phyloP scores from a whole-genome alignment of 2,888 invertebrate species.

The Andrena hattorfiana region DNA sequence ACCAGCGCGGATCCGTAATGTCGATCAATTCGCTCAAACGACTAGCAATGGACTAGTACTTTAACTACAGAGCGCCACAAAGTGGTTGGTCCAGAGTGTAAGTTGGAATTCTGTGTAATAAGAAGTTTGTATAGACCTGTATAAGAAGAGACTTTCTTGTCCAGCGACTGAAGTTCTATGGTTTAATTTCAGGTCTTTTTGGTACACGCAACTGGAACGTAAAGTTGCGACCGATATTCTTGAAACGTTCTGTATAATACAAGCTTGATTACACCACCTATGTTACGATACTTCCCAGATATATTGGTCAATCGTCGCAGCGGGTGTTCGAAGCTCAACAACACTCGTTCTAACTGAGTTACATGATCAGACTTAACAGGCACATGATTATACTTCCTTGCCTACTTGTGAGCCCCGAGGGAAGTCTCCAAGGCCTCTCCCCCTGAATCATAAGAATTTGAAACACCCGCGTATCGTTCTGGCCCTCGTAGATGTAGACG shows the following conservation, averaged over 20 bases:
- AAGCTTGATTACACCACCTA: background rate
- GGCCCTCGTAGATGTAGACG: slow-evolving; percentile 60
- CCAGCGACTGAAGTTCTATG: too few species aligned
- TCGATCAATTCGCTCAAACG: too few species aligned
- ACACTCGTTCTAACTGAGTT: background rate
- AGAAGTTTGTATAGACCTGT: too few species aligned
- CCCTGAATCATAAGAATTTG: slow-evolving; percentile 16
- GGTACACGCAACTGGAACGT: too few species aligned
- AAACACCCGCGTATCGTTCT: background rate
- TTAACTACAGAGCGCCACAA: too few species aligned
- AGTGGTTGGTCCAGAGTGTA: too few species aligned
- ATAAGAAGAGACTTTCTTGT: too few species aligned
- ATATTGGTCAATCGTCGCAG: background rate
- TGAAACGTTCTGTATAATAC: background rate
- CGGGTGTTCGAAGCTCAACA: background rate
- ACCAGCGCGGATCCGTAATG: background rate
- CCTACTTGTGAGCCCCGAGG: background rate
- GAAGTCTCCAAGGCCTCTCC: background rate
- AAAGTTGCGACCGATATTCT: background rate
- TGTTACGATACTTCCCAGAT: background rate
- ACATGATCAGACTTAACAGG: background rate
- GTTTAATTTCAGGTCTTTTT: too few species aligned
- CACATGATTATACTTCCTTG: background rate
- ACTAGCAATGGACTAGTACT: too few species aligned
- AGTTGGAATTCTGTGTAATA: too few species aligned